A percentile compares a stretch with the other conserved stretches of the same genome.
Conservation (phyloP, 2,113 vertebrate species). For the Ptychochromis oligacanthus region DNA sequence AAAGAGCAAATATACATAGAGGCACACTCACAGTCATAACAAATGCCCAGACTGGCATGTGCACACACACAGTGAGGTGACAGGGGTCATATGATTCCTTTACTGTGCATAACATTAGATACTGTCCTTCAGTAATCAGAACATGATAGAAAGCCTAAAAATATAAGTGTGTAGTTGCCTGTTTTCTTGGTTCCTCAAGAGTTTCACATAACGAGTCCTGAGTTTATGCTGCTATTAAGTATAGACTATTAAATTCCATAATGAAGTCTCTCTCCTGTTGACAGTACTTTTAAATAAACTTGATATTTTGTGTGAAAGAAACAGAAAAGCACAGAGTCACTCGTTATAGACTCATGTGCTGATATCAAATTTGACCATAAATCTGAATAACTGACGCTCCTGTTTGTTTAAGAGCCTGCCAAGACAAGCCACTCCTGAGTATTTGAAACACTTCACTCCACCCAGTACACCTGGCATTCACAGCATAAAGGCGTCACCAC, state of each 20-base stretch:
- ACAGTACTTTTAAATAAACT: neutral
- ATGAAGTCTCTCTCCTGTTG: neutral
- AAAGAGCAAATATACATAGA: neutral
- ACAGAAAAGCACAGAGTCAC: neutral
- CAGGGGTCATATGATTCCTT: conserved; percentile 4
- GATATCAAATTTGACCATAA: neutral
- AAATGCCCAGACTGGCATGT: neutral
- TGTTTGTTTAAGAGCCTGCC: conserved; percentile 39
- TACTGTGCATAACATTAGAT: neutral
- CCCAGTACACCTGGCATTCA: conserved; percentile 14
- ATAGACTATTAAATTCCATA: too few relatives aligned
- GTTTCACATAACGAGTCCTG: too few relatives aligned
- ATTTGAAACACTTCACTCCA: conserved; percentile 19
- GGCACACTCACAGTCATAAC: neutral
- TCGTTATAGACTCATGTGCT: neutral
- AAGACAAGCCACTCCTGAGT: neutral
- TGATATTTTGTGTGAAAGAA: neutral
- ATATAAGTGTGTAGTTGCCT: neutral
- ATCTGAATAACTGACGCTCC: neutral
- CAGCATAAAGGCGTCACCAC: neutral
- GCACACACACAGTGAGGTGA: neutral
- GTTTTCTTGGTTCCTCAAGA: neutral
- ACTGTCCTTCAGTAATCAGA: neutral
- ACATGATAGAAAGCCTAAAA: neutral
- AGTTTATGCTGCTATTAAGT: too few relatives aligned